These are phyloP conservation scores for Anguilla japonica DNA, from an alignment of 2,113 vertebrate genomes.

Conservation along the genomic window DNA sequence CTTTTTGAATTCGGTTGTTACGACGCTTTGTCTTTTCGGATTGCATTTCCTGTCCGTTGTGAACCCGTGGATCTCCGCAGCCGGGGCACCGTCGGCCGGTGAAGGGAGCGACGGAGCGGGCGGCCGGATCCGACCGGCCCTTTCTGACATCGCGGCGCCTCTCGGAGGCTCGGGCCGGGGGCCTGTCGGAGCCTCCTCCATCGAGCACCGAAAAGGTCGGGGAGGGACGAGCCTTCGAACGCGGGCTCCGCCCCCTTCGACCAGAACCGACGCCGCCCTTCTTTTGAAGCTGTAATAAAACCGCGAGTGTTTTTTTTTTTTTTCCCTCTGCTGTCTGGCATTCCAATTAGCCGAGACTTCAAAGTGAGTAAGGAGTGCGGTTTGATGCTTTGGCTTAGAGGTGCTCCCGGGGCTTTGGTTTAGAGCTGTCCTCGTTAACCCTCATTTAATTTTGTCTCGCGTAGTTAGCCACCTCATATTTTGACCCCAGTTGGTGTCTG, in stretches of 20 bases:
- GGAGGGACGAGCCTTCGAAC: background rate
- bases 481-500: background rate
- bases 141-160: background rate
- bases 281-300: conserved; percentile 8
- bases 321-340: background rate
- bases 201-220: background rate
- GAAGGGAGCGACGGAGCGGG: too few species aligned
- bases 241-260: background rate
- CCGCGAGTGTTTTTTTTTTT: background rate
- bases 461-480: background rate
- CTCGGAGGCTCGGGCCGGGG: background rate
- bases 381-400: background rate
- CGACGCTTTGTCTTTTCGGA: too few species aligned
- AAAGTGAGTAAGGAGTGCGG: background rate
- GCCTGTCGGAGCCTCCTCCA: background rate
- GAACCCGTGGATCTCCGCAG: too few species aligned
- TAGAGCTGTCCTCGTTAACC: background rate
- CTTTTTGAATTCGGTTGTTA: too few species aligned
- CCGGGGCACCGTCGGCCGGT: too few species aligned
- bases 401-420: background rate
- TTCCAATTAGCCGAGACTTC: background rate
- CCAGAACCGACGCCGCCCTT: background rate
- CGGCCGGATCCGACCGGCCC: background rate
- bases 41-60: too few species aligned
- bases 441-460: background rate